A percentile compares a stretch with the other conserved stretches of the same genome.
Conservation (phyloP, 2,113 vertebrate species). For the Brevimyrus niger region DNA sequence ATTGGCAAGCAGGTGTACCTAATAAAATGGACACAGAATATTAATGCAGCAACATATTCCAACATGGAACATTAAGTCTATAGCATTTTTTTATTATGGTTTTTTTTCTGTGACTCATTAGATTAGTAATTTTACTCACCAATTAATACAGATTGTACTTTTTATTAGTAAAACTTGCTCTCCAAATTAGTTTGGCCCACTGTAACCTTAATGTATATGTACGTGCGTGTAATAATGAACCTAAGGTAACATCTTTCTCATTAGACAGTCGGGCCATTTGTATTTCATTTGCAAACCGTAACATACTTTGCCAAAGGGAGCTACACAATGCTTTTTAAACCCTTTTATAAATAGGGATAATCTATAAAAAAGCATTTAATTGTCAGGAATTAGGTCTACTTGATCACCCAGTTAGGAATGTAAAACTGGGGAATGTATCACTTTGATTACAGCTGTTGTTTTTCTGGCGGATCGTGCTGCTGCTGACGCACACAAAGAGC, state of each 20-base stretch:
- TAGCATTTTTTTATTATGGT: not conserved
- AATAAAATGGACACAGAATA: not conserved
- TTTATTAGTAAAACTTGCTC: not conserved
- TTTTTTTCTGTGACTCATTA: not conserved
- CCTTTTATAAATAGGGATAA: slow-evolving; percentile 61
- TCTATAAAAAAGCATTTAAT: slow-evolving; percentile 79
- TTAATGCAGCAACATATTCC: not conserved
- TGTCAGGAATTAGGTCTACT: slow-evolving; percentile 85
- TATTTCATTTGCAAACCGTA: slow-evolving; percentile 31
- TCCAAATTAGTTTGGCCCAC: not conserved
- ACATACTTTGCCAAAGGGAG: slow-evolving; percentile 39
- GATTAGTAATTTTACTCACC: not conserved
- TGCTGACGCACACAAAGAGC: slow-evolving; percentile 83
- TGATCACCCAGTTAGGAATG: slow-evolving; percentile 83
- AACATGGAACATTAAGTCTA: not conserved
- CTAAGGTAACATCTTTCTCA: not conserved
- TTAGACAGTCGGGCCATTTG: slow-evolving; percentile 10
- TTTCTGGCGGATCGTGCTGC: slow-evolving; percentile 87
- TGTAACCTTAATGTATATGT: not conserved
- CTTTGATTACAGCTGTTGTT: slow-evolving; percentile 89
- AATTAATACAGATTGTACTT: not conserved
- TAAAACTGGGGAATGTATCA: slow-evolving; percentile 78
- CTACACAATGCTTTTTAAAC: slow-evolving; percentile 46
- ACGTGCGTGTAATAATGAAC: not conserved
- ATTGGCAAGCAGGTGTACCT: not conserved